Base-by-base conservation (phyloP, 2,113 vertebrate genomes). In the Sakesphorus luctuosus region DNA sequence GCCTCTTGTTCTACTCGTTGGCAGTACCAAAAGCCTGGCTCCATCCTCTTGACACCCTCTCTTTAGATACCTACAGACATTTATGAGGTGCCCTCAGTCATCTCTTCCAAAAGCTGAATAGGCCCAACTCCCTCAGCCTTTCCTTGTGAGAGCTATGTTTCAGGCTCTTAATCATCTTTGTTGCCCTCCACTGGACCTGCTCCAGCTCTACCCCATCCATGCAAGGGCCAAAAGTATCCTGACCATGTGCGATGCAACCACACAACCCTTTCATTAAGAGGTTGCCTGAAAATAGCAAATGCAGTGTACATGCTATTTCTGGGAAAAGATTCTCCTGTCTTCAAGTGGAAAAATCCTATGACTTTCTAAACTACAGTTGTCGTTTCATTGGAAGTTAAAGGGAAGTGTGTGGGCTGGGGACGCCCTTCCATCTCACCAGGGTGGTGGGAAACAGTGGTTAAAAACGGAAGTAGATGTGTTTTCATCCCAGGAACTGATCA, bases 191-290 rank as follows among this genome's bases (percentile, higher is more conserved):
- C 55, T 76, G 40, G 47, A 62, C 47, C 47, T 2, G 1, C 40
- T 69, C 26, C 26, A 19, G 13, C 20, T 31, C 25, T 23, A 31
- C 25, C 33, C 12, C 20, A 4, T 13, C 33, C 11, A 4, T 35
- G 5, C 44, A 13, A 1, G 4, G 15, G 2, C 19, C 4, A n/a
- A 38, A 24, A 5, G 12, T 31, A 55, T 28, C 35, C 7, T 31
- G 11, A 33, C 58, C 12, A 58, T 3, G 10, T 1, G 43, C 14
- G 59, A 40, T 16, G 1, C 0, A 0, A 13, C 56, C 28, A 2
- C n/a, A 1, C 44, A 8, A 8, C 17, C 33, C 38, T 58, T 59
- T 16, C 20, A 1, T 35, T 15, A 24, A 62, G 33, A 36, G 15
- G 7, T 21, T 53, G 38, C 61, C 61, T 63, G 61, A 62, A 72